Evolutionary conservation across 2,113 vertebrate genomes (phyloP), one percentile per base, ranked within the genome.

Genomic region (Scolopax mira): DNA sequence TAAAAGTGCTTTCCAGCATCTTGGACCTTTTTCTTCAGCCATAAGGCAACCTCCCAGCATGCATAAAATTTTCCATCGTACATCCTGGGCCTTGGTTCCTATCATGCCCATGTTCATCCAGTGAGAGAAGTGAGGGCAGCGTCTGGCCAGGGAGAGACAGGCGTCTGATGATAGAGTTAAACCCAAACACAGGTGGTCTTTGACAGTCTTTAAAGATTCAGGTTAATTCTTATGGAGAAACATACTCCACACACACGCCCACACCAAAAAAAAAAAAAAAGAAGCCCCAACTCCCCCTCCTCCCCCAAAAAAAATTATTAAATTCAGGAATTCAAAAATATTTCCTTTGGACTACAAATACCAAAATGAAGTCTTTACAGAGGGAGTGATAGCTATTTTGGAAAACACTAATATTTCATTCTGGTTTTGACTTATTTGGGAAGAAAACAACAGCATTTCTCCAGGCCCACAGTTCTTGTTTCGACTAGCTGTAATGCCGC

Each of bases 301-400:
- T 23, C 58, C n/a, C 13, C 13, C 18, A 60, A 49, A 33, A 60
- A 39, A 60, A 49, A 33, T 60, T 69, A 85, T 92, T 81, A 82
- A 89, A 79, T 70, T 70, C 66, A 77, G 62, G 74, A 89, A 82
- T 88, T 54, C 65, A 14, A 94, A 94, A 95, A 85, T 95, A 37
- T 91, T 96, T 93, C 74, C 31, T 73, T 96, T 96, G 95, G 95
- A 94, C 33, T 75, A 61, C 57, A 82, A 72, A 90, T 52, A 65
- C 3, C 42, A 71, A 90, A 71, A 79, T 61, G n/a, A 94, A 10
- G 18, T 71, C 58, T 87, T 94, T 79, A 18, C 35, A 82, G 49
- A 92, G 39, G n/a, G 27, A 88, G 18, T 16, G 65, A 71, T 37
- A 64, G 33, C 13, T 95, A 9, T 48, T 88, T 86, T 93, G 73